Base-by-base conservation (phyloP, 2,888 invertebrate species). In the Zaprionus bogoriensis region DNA sequence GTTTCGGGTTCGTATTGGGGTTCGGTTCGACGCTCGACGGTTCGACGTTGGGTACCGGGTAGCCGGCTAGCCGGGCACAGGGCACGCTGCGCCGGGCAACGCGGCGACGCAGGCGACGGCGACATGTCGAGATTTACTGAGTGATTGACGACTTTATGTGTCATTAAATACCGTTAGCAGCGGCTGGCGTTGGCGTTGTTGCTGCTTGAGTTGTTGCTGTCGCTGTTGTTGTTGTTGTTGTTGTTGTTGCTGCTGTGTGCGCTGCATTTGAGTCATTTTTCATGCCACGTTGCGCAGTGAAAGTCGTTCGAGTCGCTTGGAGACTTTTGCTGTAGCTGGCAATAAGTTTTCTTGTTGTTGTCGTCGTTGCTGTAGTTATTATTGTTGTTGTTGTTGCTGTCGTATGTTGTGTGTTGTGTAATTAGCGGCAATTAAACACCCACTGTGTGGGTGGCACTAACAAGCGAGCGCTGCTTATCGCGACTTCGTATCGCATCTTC, bases 141-240 rank as follows among this genome's bases (percentile, higher is more conserved):
- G 87, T 88, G 88, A 88, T 88, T 88, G 88, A 88, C 88, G 88
- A 88, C 87, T 83, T 87, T 75, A 74, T 86, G 86, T 87, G 87
- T 81, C 86, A 87, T 87, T 87, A 86, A 88, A 75, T 81, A 86
- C 87, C 84, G 87, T 84, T 84, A 81, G 81, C 81, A 70, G 74
- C 58, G 51, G 44, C 59, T 44, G 54, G 47, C 53, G 51, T 48
- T 59, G 54, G 48, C 38, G 50, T 51, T 41, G 48, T 12, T 58
- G 42, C 30, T 46, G 51, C n/a, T 48, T 46, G 50, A 41, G 50
- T 50, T 30, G 46, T 45, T 50, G 28, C 4, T 44, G 22, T 32
- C 28, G 32, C 47, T 59, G 55, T 48, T 62, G 68, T 45, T 44
- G 39, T 42, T 60, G 22, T 23, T 60, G 23, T 50, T 46, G 12